Evolutionary conservation across 2,888 invertebrate genomes (phyloP).

Genomic region (Eupelmus urozonus): DNA sequence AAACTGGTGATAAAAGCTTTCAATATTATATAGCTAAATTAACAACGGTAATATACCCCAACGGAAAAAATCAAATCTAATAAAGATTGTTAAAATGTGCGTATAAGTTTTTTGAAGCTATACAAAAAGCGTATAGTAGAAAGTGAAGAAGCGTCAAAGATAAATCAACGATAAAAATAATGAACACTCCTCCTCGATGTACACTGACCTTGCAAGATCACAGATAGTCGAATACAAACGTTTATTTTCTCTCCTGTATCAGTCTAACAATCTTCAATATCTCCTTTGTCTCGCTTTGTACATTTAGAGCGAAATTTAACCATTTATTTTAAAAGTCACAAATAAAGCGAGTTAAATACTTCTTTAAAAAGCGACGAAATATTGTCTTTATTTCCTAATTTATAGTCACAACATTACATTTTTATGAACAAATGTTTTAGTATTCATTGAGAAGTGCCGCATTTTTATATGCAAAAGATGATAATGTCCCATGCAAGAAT

Average conservation of each 20-base stretch:
- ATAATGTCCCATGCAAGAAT: too few species aligned
- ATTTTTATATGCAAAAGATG: too few species aligned
- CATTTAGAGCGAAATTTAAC: background rate
- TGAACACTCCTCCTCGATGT: slow-evolving; percentile 34
- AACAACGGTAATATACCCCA: background rate
- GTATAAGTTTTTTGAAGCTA: background rate
- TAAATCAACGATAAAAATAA: slow-evolving; percentile 62
- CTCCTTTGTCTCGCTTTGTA: background rate
- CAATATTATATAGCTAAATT: background rate
- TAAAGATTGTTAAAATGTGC: background rate
- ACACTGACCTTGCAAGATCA: slow-evolving; percentile 20
- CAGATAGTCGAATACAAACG: slow-evolving; percentile 18
- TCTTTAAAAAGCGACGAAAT: too few species aligned
- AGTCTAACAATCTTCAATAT: background rate
- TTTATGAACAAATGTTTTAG: too few species aligned
- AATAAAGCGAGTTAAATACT: too few species aligned
- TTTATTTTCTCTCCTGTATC: background rate
- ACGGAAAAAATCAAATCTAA: background rate
- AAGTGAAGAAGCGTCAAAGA: slow-evolving; percentile 32
- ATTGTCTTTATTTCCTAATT: too few species aligned
- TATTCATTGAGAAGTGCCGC: too few species aligned
- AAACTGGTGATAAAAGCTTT: background rate
- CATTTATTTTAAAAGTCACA: too few species aligned
- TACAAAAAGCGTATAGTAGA: too few species aligned
- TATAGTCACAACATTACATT: too few species aligned